These are phyloP conservation scores for Drosophila yakuba DNA, from an alignment of 1,140 invertebrate species.

Conservation along the genomic window DNA sequence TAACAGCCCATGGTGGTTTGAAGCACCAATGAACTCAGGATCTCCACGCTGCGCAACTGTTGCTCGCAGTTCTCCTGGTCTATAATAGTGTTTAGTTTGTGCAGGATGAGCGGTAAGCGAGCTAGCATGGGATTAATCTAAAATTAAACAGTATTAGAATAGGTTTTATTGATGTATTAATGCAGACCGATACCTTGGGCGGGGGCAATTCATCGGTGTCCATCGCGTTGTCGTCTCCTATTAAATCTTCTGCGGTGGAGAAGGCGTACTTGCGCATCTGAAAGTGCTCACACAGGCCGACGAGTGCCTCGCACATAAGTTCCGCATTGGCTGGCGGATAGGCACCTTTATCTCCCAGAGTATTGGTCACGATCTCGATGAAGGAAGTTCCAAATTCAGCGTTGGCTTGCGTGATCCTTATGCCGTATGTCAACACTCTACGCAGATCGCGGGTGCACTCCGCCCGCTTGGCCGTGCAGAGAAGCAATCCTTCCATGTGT, in stretches of 20 bases:
- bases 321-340: constrained; percentile 71
- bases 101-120: constrained; percentile 70
- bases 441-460: constrained; percentile 65
- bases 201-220: constrained; percentile 55
- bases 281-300: constrained; percentile 80
- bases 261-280: constrained; percentile 73
- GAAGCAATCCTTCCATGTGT: constrained; percentile 81
- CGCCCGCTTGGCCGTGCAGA: constrained; percentile 67
- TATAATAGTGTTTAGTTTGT: constrained; percentile 73
- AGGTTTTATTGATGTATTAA: background rate
- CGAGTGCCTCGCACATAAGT: constrained; percentile 77
- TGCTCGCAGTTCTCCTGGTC: constrained; percentile 52
- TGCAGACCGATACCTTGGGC: constrained; percentile 30
- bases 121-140: constrained; percentile 74
- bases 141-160: background rate
- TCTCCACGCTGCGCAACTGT: constrained; percentile 72
- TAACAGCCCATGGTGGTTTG: constrained; percentile 90
- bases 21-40: constrained; percentile 86
- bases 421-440: constrained; percentile 72
- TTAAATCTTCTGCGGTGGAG: constrained; percentile 10
- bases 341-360: constrained; percentile 69
- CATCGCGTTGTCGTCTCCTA: constrained; percentile 50
- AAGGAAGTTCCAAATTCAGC: constrained; percentile 70
- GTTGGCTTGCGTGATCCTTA: constrained; percentile 71
- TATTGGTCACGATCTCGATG: constrained; percentile 70